Percentiles rank a stretch among this genome's conserved stretches.
Conservation (phyloP, 2,888 invertebrate genomes). For the Coronaproctus castanopsis region DNA sequence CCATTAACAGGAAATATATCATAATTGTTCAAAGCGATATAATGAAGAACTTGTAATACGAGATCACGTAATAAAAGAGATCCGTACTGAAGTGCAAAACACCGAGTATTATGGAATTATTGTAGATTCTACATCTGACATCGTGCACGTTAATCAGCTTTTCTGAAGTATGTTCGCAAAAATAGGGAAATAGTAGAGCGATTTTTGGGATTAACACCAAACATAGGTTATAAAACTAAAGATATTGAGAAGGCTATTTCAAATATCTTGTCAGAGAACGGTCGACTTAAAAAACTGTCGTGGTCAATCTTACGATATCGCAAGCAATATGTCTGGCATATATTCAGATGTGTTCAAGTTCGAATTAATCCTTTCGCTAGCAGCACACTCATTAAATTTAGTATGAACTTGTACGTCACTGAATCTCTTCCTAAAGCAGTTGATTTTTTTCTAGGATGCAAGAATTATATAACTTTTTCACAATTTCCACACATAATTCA, state of each 20-base stretch:
- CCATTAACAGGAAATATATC: no score
- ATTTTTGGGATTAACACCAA: conserved; percentile 1
- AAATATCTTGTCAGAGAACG: not conserved
- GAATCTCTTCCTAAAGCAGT: not conserved
- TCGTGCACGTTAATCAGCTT: conserved; percentile 1
- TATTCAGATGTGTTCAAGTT: conserved; percentile 1
- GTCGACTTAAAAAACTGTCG: not conserved
- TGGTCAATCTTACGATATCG: conserved; percentile 3
- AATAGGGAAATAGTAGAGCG: not conserved
- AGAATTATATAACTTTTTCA: not conserved
- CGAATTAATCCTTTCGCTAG: not conserved
- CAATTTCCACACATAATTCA: not conserved
- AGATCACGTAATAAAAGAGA: no score
- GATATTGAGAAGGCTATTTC: conserved; percentile 1
- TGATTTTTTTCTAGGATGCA: not conserved
- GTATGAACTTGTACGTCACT: not conserved
- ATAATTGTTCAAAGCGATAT: no score
- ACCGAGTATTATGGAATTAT: not conserved
- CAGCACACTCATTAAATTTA: conserved; percentile 1
- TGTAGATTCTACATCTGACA: conserved; percentile 2
- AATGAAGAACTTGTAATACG: no score
- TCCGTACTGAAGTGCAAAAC: not conserved
- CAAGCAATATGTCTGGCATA: conserved; percentile 4
- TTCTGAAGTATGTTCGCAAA: not conserved
- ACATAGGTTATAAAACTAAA: conserved; percentile 4